Evolutionary conservation across 2,888 invertebrate genomes (phyloP).

Genomic region (Gymnoscelis rufifasciata): DNA sequence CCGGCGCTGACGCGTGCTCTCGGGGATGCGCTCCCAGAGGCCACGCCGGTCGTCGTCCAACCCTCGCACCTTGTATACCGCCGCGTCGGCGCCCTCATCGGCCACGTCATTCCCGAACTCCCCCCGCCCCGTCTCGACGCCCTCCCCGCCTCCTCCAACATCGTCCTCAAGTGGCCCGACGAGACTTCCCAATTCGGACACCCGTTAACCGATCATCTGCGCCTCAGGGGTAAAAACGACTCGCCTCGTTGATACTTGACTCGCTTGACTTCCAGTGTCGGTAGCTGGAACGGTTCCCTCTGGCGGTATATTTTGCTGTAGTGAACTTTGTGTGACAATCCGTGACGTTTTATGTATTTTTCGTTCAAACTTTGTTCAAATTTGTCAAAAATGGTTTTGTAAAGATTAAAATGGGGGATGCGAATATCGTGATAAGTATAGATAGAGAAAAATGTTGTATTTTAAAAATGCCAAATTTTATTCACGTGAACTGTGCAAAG

Average conservation of each 20-base stretch:
- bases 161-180: slow-evolving; percentile 69
- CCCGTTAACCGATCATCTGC: slow-evolving; percentile 58
- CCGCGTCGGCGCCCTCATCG: slow-evolving; percentile 60
- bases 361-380: not conserved
- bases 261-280: slow-evolving; percentile 6
- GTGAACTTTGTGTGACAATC: slow-evolving; percentile 10
- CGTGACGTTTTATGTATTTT: slow-evolving; percentile 6
- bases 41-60: slow-evolving; percentile 48
- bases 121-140: slow-evolving; percentile 65
- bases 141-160: slow-evolving; percentile 53
- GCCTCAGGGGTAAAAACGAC: slow-evolving; percentile 46
- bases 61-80: slow-evolving; percentile 51
- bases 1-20: slow-evolving; percentile 58
- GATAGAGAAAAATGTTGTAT: too few relatives aligned
- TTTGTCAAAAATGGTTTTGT: too few relatives aligned
- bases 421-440: too few relatives aligned
- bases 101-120: slow-evolving; percentile 58
- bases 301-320: slow-evolving; percentile 10
- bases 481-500: too few relatives aligned
- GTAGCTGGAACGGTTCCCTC: slow-evolving; percentile 5
- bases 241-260: slow-evolving; percentile 14
- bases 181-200: slow-evolving; percentile 57
- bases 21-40: slow-evolving; percentile 53
- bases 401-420: too few relatives aligned
- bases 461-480: too few relatives aligned